These are phyloP conservation scores for Eulacestoma nigropectus DNA, from an alignment of 2,113 vertebrate genomes.

Conservation along the genomic window DNA sequence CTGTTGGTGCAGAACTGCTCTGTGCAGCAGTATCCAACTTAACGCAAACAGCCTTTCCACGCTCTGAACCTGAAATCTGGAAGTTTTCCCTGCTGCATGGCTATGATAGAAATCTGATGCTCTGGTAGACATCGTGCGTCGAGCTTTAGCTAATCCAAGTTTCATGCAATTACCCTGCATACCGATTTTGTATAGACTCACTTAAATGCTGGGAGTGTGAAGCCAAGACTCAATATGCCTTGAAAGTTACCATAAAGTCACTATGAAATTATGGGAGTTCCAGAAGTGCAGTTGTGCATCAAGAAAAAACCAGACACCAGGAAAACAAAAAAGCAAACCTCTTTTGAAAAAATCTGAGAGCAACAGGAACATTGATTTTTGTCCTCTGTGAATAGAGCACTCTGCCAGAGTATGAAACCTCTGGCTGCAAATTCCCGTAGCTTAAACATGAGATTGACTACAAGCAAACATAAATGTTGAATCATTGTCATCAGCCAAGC, in stretches of 20 bases:
- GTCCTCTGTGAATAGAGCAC: neutral
- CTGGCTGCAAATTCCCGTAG: neutral
- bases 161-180: neutral
- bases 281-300: neutral
- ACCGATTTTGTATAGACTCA: constrained; percentile 7
- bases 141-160: constrained; percentile 3
- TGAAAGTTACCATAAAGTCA: constrained; percentile 1
- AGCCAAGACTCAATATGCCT: constrained; percentile 5
- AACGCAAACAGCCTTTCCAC: neutral
- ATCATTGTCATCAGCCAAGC: neutral
- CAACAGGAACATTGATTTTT: neutral
- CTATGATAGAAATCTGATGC: neutral
- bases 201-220: neutral
- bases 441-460: neutral
- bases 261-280: neutral
- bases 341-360: neutral
- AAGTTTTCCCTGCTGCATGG: neutral
- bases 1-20: neutral
- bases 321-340: no score
- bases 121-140: neutral
- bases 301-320: neutral
- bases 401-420: neutral
- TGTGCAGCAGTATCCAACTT: neutral
- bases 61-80: neutral
- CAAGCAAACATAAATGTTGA: neutral